Percentiles rank a stretch among this genome's conserved stretches.
phyloP scores from a whole-genome alignment of 2,888 invertebrate species.

The Nebria brevicollis region DNA sequence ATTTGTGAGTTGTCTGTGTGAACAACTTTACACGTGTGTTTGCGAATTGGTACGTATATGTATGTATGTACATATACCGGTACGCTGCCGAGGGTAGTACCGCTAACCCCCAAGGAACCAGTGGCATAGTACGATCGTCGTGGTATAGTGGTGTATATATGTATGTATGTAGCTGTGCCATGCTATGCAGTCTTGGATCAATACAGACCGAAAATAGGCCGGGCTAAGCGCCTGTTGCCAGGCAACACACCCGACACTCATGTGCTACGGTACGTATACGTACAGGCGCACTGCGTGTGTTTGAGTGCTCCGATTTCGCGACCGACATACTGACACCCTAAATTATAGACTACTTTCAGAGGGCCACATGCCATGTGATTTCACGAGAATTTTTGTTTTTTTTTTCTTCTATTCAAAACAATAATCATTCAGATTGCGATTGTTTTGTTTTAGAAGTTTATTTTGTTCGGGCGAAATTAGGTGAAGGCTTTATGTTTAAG shows the following conservation, averaged over 20 bases:
- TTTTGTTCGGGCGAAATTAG: background rate
- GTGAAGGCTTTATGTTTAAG: background rate
- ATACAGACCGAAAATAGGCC: conserved; percentile 64
- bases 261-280: conserved; percentile 10
- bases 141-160: background rate
- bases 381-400: background rate
- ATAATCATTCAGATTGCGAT: background rate
- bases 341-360: conserved; percentile 53
- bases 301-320: conserved; percentile 15
- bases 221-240: conserved; percentile 61
- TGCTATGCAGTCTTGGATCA: conserved; percentile 56
- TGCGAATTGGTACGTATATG: background rate
- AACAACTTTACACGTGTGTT: too few species aligned
- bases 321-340: conserved; percentile 63
- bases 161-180: conserved; percentile 42
- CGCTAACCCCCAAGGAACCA: conserved; percentile 52
- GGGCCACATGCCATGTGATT: conserved; percentile 14
- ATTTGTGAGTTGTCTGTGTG: background rate
- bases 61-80: background rate
- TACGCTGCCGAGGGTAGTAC: conserved; percentile 7
- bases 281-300: conserved; percentile 7
- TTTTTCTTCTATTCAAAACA: background rate
- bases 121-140: conserved; percentile 47
- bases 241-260: conserved; percentile 50
- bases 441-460: background rate